Conservation (phyloP, 2,797 vertebrate genomes). For the Lutjanus campechanus region DNA sequence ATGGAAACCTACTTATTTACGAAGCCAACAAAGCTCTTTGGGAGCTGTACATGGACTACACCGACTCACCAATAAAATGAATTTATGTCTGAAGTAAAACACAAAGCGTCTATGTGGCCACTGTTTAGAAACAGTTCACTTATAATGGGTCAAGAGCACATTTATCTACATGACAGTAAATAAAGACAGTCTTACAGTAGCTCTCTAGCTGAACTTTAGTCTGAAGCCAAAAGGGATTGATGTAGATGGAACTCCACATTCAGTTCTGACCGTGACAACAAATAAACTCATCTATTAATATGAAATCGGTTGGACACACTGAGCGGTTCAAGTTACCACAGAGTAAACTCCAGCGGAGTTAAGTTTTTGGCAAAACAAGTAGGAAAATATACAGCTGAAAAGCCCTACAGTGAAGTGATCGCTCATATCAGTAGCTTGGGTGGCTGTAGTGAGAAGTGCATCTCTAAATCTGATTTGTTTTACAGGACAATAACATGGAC, state of each 20-base stretch:
- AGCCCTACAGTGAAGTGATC: background rate
- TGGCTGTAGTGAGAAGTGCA: background rate
- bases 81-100: constrained; percentile 32
- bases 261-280: background rate
- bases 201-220: background rate
- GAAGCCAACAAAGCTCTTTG: constrained; percentile 51
- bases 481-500: constrained; percentile 3
- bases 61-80: background rate
- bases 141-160: background rate
- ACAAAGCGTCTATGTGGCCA: background rate
- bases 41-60: background rate
- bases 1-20: background rate
- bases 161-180: constrained; percentile 16
- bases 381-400: background rate
- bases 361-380: background rate
- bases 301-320: background rate
- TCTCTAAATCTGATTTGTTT: constrained; percentile 6
- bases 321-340: background rate
- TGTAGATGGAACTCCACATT: background rate
- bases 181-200: constrained; percentile 27
- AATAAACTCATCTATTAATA: background rate
- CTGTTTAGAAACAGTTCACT: background rate
- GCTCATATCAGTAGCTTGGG: background rate
- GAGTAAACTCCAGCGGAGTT: background rate
- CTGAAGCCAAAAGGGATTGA: background rate